Percentiles rank a stretch among this genome's conserved stretches.
Evolutionary conservation across 1,140 invertebrate genomes (phyloP).

Genomic region (Panulirus ornatus): DNA sequence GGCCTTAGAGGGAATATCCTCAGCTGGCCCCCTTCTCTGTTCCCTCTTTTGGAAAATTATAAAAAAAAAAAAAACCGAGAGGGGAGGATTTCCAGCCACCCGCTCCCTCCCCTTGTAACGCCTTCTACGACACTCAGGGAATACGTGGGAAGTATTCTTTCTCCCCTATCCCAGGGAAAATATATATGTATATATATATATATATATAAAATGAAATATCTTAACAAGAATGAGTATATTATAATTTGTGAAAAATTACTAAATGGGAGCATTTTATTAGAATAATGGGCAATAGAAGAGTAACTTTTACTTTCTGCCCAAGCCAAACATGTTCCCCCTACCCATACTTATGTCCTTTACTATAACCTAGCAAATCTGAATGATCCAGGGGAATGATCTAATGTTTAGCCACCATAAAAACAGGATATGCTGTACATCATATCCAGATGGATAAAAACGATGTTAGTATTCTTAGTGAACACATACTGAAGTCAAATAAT

Average conservation of each 20-base stretch:
- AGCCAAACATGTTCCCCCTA: not conserved
- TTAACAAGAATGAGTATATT: conserved; percentile 11
- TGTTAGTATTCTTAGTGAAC: not conserved
- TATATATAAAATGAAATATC: no score
- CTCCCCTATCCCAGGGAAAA: no score
- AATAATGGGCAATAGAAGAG: not conserved
- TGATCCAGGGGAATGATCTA: conserved; percentile 12
- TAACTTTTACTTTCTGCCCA: not conserved
- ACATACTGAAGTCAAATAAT: not conserved
- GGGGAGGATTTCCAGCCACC: no score
- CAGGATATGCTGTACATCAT: conserved; percentile 16
- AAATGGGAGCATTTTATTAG: not conserved
- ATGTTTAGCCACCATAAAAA: not conserved
- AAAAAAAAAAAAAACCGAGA: no score
- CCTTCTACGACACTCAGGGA: no score
- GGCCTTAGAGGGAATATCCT: no score
- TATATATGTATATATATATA: no score
- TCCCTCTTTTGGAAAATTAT: no score
- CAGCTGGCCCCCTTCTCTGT: no score
- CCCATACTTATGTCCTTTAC: not conserved
- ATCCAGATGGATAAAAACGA: not conserved
- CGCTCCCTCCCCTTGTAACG: no score
- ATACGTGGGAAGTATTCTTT: no score
- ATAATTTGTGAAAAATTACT: conserved; percentile 7
- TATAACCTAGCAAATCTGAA: not conserved